Evolutionary conservation across 2,888 invertebrate species (phyloP).

Genomic region (Phengaris alcon): DNA sequence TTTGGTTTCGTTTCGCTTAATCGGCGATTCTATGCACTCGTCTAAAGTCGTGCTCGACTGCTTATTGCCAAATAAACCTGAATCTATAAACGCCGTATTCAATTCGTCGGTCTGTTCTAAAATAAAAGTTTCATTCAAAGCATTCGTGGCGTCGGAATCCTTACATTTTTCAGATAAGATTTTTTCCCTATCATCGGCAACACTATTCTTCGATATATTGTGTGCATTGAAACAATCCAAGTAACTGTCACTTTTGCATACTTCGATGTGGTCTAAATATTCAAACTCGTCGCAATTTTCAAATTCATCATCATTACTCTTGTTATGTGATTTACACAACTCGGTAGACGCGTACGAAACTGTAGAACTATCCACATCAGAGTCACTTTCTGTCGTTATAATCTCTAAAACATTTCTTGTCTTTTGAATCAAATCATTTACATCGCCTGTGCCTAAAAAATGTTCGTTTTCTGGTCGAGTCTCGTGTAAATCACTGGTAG

Average conservation of each 20-base stretch:
- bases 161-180: slow-evolving; percentile 32
- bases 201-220: slow-evolving; percentile 17
- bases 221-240: background rate
- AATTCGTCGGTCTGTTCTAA: slow-evolving; percentile 47
- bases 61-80: slow-evolving; percentile 38
- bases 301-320: slow-evolving; percentile 21
- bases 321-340: background rate
- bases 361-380: slow-evolving; percentile 1
- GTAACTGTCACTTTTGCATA: background rate
- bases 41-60: slow-evolving; percentile 54
- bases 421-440: background rate
- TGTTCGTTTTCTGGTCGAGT: slow-evolving; percentile 27
- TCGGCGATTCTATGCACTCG: slow-evolving; percentile 56
- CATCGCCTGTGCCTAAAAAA: slow-evolving; percentile 33
- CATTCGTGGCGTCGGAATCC: slow-evolving; percentile 32
- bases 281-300: slow-evolving; percentile 29
- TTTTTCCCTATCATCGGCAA: slow-evolving; percentile 23
- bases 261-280: background rate
- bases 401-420: background rate
- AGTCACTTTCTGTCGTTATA: background rate
- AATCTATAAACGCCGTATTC: slow-evolving; percentile 63
- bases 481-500: slow-evolving; percentile 20
- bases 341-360: background rate
- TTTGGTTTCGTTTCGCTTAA: slow-evolving; percentile 41
- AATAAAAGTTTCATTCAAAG: slow-evolving; percentile 45